Conservation (phyloP, 2,888 invertebrate genomes). For the Cantharis rufa region DNA sequence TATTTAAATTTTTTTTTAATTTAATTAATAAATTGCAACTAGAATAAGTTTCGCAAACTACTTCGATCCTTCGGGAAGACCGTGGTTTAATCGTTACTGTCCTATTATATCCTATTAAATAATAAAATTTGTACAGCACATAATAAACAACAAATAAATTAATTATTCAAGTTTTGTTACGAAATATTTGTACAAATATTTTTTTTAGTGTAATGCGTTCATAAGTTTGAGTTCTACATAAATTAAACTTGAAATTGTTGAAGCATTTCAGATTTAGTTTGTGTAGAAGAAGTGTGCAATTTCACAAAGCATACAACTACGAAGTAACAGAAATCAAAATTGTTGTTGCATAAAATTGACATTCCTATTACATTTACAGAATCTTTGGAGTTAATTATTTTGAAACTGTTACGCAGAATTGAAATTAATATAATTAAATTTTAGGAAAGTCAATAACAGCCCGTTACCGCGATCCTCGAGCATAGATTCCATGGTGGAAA, state of each 20-base stretch:
- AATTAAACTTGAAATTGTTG: neutral
- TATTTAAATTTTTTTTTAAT: neutral
- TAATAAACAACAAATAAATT: too few relatives aligned
- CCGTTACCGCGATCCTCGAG: conserved; percentile 76
- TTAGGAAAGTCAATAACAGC: conserved; percentile 33
- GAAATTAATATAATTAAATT: neutral
- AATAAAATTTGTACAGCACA: neutral
- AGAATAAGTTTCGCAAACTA: neutral
- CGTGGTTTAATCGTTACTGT: neutral
- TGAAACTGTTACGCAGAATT: neutral
- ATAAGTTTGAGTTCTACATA: neutral
- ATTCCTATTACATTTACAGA: neutral
- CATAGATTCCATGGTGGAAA: conserved; percentile 78
- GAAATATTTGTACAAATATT: neutral
- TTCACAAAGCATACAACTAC: neutral
- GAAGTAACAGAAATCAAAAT: neutral
- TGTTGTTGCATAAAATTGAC: neutral
- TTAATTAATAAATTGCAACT: neutral
- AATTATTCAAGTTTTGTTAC: neutral
- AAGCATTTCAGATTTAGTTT: neutral
- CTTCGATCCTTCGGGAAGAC: neutral
- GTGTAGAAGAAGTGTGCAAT: neutral
- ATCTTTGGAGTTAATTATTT: neutral
- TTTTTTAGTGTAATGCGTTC: neutral
- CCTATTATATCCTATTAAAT: too few relatives aligned